Base-by-base conservation (phyloP, 2,113 vertebrate genomes). In the Saccopteryx leptura region DNA sequence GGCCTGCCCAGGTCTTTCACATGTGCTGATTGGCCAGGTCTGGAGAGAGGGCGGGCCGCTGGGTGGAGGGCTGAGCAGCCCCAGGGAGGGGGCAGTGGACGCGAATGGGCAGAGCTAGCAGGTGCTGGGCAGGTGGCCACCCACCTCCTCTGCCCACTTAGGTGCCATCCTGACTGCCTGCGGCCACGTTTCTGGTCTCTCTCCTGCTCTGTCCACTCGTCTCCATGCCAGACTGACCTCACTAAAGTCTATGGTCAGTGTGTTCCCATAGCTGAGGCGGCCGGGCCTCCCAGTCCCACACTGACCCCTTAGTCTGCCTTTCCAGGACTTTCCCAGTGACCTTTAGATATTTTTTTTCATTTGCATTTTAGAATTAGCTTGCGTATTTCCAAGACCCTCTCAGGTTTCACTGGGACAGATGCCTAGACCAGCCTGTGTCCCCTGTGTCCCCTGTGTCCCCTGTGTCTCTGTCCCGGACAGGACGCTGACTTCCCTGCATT, bases 231-330 rank as follows among this genome's bases (percentile, higher is more conserved):
- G 6, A 5, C 26, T 5, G 0, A 23, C 11, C 74, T 28, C 66
- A 4, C 1, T 4, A 2, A 4, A 0, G 7, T 19, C 14, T n/a
- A 26, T 9, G 4, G 11, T 5, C 7, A 4, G 12, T 10, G 7
- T 1, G 7, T n/a, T 13, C n/a, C 33, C 7, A 9, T 1, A 6
- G 18, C 48, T 15, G 31, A 4, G 9, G 3, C 48, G 63, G 26
- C 65, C 3, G 39, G 18, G 14, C 19, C 78, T 23, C 56, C 60
- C 0, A 0, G 2, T 50, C 31, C 4, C 1, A 3, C 5, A 1
- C n/a, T 1, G 23, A 39, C 72, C 17, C 19, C 4, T 12, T 60
- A 14, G 7, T 0, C 46, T 14, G 26, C 65, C 84, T 61, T n/a
- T 75, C 66, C 60, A 54, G 85, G 75, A 60, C 7, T 13, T 54